Base-by-base conservation (phyloP, 2,888 invertebrate genomes). In the Microctonus brassicae region DNA sequence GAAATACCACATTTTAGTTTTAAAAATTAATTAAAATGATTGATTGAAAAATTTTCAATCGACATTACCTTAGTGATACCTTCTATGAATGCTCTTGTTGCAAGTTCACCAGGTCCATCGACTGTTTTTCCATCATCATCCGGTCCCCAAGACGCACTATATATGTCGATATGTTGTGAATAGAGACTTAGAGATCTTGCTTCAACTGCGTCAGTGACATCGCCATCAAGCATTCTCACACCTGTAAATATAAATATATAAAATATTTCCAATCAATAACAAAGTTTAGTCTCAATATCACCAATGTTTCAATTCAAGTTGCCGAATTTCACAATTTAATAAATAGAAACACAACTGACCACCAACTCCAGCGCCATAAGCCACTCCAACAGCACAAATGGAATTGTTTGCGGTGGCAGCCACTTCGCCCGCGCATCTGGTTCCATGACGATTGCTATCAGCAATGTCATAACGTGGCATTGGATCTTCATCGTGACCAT, bases 71-170 rank as follows among this genome's bases (percentile, higher is more conserved):
- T 96, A 0, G 94, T 94, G 62, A 99, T 96, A 34, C 99, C 99
- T 88, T 98, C 96, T 78, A 96, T 94, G 85, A 99, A 99, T 3
- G 99, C 99, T 79, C 96, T 91, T 0, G 95, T 94, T 0, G 99
- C 98, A 52, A 99, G 89, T 83, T 96, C 95, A 0, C 98, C 98
- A 0, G 99, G 99, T 0, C 99, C 99, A 83, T 98, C 98, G 0
- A 98, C 98, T 0, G 99, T 99, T 87, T 97, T 96, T 0, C 99
- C 99, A 84, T 99, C 98, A 86, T 99, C 98, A 83, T 99, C 98
- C 0, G 98, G 98, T 1, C 98, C 98, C 98, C 98, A 98, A 10
- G 97, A 97, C 6, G 98, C 98, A 83, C 97, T 97, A 89, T 99
- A 99, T 81, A 99, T 97, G 88, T 99, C 97, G 77, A 99, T 97